phyloP scores from a whole-genome alignment of 2,113 vertebrate species.

The Equus quagga region DNA sequence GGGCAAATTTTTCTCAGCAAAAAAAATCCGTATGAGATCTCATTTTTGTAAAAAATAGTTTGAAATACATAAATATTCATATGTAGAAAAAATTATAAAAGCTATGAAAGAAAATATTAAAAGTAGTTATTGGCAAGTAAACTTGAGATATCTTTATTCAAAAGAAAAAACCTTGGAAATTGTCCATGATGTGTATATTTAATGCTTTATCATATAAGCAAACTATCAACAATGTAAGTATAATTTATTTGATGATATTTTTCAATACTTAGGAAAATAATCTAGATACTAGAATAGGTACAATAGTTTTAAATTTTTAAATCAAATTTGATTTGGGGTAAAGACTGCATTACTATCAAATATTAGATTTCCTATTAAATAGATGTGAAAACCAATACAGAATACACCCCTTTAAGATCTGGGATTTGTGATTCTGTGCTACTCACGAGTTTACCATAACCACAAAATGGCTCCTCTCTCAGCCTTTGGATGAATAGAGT shows the following conservation, averaged over 20 bases:
- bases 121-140: not conserved
- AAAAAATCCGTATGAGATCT: not conserved
- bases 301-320: not conserved
- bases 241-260: not conserved
- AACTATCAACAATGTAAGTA: not conserved
- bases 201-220: not conserved
- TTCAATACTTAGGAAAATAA: not conserved
- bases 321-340: not conserved
- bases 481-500: slow-evolving; percentile 62
- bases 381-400: slow-evolving; percentile 33
- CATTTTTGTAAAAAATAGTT: not conserved
- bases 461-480: slow-evolving; percentile 40
- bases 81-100: not conserved
- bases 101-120: not conserved
- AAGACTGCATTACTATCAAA: not conserved
- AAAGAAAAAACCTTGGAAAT: not conserved
- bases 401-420: not conserved
- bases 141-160: slow-evolving; percentile 1
- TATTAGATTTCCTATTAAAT: not conserved
- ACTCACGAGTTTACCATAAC: slow-evolving; percentile 69
- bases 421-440: slow-evolving; percentile 67
- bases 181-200: not conserved
- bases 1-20: too few relatives aligned
- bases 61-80: not conserved
- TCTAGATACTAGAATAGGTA: not conserved